Base-by-base conservation (phyloP, 2,797 vertebrate species). In the Miichthys miiuy region DNA sequence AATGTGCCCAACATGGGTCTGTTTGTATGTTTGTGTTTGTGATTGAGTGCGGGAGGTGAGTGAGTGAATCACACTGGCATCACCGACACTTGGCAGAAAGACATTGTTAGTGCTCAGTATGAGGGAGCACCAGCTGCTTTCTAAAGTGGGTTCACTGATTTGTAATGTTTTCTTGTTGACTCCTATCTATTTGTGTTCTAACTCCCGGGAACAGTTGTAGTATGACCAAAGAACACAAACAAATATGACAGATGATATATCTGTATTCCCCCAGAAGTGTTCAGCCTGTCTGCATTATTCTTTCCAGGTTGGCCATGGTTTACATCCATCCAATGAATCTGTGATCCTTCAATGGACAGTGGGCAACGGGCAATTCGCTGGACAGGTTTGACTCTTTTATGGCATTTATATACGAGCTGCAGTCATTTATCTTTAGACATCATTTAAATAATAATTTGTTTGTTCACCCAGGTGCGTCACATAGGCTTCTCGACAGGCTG, bases 401-500 rank as follows among this genome's bases (percentile, higher is more conserved):
- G 12, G 2, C 30, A 56, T 73, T 9, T 23, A 16, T 46, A 63
- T 44, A 10, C 27, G 11, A 11, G 11, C 44, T 70, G 6, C 4
- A 68, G 47, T 25, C n/a, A 38, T 73, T 56, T 57, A 1, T 47
- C 1, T 56, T 73, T 34, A 16, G 1, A 21, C 27, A 56, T 67
- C 2, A 34, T 50, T 65, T 27, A 11, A 47, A 57, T 46, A 41
- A 50, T 25, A 0, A 27, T 66, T n/a, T 60, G 2, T 74, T 88
- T 82, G 1, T 21, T 5, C 46, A 47, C 65, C 4, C 61, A 94
- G 92, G 96, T 98, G 82, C 95, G 94, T 81, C 96, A 97, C 87
- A 95, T 99, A 30, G 97, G 97, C 81, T 98, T 98, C 93, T 98
- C 97, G 77, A 98, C 97, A 10, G 97, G 97, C 86, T 99, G 97